Percentiles rank a stretch among this genome's conserved stretches.
phyloP scores from a whole-genome alignment of 2,888 invertebrate genomes.

The Uloborus plumipes region DNA sequence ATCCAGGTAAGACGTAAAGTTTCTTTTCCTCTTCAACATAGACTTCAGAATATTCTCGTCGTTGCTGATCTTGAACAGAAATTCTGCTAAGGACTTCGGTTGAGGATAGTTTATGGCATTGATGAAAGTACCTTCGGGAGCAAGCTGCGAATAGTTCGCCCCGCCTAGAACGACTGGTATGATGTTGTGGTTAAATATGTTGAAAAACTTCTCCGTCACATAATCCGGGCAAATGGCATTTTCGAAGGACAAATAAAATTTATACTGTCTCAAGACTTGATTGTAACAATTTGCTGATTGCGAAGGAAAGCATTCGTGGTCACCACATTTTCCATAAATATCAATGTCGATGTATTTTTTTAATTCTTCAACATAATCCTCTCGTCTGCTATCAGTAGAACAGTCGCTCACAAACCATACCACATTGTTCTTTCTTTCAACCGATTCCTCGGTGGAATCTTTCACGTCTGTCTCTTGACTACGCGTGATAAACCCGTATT shows the following conservation, averaged over 20 bases:
- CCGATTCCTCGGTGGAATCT: too few relatives aligned
- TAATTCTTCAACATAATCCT: slow-evolving; percentile 61
- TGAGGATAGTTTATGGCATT: slow-evolving; percentile 66
- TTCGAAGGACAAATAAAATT: slow-evolving; percentile 61
- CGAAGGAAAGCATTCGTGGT: slow-evolving; percentile 53
- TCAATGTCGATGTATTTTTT: slow-evolving; percentile 60
- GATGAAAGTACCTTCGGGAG: slow-evolving; percentile 69
- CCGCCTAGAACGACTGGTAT: slow-evolving; percentile 69
- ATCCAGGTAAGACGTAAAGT: slow-evolving; percentile 45
- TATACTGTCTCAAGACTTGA: slow-evolving; percentile 68
- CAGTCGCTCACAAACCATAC: slow-evolving; percentile 65
- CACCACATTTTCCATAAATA: slow-evolving; percentile 59
- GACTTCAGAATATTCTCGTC: slow-evolving; percentile 18
- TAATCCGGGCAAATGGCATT: slow-evolving; percentile 69
- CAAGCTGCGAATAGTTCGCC: slow-evolving; percentile 68
- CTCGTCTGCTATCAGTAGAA: slow-evolving; percentile 50
- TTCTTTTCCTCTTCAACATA: slow-evolving; percentile 30
- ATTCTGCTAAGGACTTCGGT: slow-evolving; percentile 43
- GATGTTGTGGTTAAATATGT: slow-evolving; percentile 66
- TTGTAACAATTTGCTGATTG: slow-evolving; percentile 70
- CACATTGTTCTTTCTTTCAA: slow-evolving; percentile 13
- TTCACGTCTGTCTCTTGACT: not conserved
- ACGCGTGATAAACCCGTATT: slow-evolving; percentile 47
- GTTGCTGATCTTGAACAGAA: slow-evolving; percentile 32
- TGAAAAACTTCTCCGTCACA: slow-evolving; percentile 69